Evolutionary conservation across 2,888 invertebrate species (phyloP).

Genomic region (Oeneis ivallda): DNA sequence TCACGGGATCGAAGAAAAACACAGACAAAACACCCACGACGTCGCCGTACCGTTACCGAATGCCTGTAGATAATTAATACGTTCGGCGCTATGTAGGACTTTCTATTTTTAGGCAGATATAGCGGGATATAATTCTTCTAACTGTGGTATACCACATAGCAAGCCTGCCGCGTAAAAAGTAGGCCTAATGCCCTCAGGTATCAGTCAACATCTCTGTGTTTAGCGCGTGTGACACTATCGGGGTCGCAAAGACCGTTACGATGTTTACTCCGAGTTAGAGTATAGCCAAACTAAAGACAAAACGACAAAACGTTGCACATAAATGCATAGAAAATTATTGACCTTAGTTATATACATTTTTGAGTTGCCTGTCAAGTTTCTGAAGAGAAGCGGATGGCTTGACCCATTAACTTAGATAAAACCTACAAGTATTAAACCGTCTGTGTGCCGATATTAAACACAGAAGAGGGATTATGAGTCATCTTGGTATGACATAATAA

Average conservation of each 20-base stretch:
- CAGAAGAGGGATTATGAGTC: no score
- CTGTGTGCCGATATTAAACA: no score
- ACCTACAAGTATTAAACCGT: no score
- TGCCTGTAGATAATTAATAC: constrained; percentile 23
- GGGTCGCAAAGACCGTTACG: constrained; percentile 60
- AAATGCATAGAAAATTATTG: neutral
- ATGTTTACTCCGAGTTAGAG: constrained; percentile 32
- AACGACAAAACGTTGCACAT: neutral
- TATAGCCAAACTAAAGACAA: neutral
- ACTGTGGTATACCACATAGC: constrained; percentile 32
- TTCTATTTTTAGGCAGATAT: constrained; percentile 22
- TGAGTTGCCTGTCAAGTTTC: no score
- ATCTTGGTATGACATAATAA: no score
- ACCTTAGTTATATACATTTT: no score
- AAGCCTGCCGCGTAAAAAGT: constrained; percentile 39
- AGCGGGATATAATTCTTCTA: constrained; percentile 34
- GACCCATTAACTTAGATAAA: no score
- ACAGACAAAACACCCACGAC: constrained; percentile 11
- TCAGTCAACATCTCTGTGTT: constrained; percentile 32
- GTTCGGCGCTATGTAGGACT: constrained; percentile 18
- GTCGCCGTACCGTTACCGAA: constrained; percentile 12
- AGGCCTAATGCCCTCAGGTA: constrained; percentile 43
- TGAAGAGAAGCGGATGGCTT: no score
- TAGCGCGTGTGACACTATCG: constrained; percentile 49
- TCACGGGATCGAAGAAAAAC: neutral